Conservation (phyloP, 1,140 invertebrate species). For the Aphis craccivora region DNA sequence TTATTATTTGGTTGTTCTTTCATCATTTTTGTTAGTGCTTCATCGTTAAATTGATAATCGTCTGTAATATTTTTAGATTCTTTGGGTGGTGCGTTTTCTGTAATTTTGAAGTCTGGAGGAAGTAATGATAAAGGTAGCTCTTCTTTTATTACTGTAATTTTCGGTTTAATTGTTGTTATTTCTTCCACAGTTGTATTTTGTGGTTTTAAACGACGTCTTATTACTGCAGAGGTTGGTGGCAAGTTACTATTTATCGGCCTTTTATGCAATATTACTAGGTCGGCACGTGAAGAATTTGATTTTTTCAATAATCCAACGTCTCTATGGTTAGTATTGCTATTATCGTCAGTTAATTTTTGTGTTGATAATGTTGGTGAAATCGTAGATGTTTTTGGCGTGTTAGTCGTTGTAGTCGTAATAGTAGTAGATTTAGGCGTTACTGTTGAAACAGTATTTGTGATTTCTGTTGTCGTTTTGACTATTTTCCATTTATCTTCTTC, state of each 20-base stretch:
- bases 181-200: constrained; percentile 55
- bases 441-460: background rate
- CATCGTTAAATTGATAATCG: constrained; percentile 56
- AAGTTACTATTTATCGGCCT: constrained; percentile 57
- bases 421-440: constrained; percentile 13
- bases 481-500: constrained; percentile 49
- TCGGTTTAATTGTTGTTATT: constrained; percentile 45
- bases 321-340: background rate
- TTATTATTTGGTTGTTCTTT: constrained; percentile 7
- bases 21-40: constrained; percentile 58
- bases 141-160: constrained; percentile 44
- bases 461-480: constrained; percentile 20
- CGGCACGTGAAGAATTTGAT: constrained; percentile 51
- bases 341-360: background rate
- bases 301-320: background rate
- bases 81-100: background rate
- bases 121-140: constrained; percentile 36
- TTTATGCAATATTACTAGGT: constrained; percentile 51
- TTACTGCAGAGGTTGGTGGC: constrained; percentile 61
- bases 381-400: background rate
- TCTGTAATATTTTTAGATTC: constrained; percentile 10
- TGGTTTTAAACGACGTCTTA: constrained; percentile 60
- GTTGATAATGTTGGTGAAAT: background rate
- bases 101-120: constrained; percentile 35
- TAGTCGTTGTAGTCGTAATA: constrained; percentile 2